phyloP scores from a whole-genome alignment of 2,888 invertebrate genomes.

The Sialis fuliginosa region DNA sequence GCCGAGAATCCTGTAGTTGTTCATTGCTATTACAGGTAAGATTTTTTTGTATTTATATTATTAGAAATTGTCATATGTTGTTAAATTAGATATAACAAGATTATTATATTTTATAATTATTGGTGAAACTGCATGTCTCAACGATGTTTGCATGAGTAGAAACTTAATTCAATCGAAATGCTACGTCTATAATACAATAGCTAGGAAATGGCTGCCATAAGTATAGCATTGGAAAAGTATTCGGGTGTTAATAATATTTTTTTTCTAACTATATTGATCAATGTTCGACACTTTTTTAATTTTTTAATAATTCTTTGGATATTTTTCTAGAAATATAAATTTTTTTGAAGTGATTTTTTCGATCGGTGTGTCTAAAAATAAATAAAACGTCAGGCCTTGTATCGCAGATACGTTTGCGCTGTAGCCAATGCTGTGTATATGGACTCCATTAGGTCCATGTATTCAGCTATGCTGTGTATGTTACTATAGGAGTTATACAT shows the following conservation, averaged over 20 bases:
- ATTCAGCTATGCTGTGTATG: slow-evolving; percentile 16
- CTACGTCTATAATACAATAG: slow-evolving; percentile 24
- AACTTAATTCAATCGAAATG: slow-evolving; percentile 21
- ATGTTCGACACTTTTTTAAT: slow-evolving; percentile 12
- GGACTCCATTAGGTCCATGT: slow-evolving; percentile 29
- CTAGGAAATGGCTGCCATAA: slow-evolving; percentile 35
- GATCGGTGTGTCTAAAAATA: neutral
- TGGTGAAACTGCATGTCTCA: slow-evolving; percentile 14
- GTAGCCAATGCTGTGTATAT: slow-evolving; percentile 19
- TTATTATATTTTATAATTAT: slow-evolving; percentile 18
- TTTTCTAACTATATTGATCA: neutral
- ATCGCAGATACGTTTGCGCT: slow-evolving; percentile 19
- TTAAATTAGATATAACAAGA: slow-evolving; percentile 21
- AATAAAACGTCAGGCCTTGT: slow-evolving; percentile 17
- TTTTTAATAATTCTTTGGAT: slow-evolving; percentile 10
- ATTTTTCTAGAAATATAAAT: slow-evolving; percentile 17
- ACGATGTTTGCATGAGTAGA: slow-evolving; percentile 15
- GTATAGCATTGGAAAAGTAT: slow-evolving; percentile 25
- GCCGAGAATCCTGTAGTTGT: slow-evolving; percentile 37
- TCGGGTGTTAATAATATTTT: slow-evolving; percentile 1
- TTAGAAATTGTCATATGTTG: slow-evolving; percentile 30
- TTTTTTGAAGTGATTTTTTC: slow-evolving; percentile 15
- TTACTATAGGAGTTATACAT: slow-evolving; percentile 11
- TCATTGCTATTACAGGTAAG: slow-evolving; percentile 38
- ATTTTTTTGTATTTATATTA: slow-evolving; percentile 34